A percentile compares a stretch with the other conserved stretches of the same genome.
These are phyloP conservation scores for Drosophila mojavensis DNA, from an alignment of 1,140 invertebrate species.

Conservation along the genomic window DNA sequence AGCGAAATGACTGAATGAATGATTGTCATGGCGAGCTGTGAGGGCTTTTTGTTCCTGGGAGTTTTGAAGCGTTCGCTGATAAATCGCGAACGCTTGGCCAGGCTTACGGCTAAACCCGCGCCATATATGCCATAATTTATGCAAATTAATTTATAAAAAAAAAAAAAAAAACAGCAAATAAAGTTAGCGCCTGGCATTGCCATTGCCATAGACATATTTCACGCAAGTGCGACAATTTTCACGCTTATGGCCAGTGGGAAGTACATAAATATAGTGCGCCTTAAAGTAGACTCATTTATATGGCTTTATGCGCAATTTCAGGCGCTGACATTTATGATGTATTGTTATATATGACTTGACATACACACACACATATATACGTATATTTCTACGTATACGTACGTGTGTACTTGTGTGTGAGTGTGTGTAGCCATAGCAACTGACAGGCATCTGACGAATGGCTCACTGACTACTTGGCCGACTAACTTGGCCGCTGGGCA, in stretches of 20 bases:
- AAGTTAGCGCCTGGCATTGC: conserved; percentile 22
- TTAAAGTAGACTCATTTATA: conserved; percentile 82
- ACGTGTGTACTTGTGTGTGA: conserved; percentile 3
- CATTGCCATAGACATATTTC: conserved; percentile 59
- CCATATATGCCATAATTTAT: conserved; percentile 79
- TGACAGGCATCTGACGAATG: conserved; percentile 49
- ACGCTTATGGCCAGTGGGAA: conserved; percentile 56
- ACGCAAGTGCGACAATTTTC: conserved; percentile 74
- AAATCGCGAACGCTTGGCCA: conserved; percentile 69
- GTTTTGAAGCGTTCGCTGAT: conserved; percentile 62
- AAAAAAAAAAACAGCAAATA: conserved; percentile 4
- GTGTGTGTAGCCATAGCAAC: conserved; percentile 53
- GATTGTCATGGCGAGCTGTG: conserved; percentile 60
- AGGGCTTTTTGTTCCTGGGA: conserved; percentile 33
- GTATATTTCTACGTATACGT: not conserved
- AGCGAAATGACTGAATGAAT: conserved; percentile 63
- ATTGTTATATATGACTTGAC: conserved; percentile 48
- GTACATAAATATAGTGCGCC: conserved; percentile 78
- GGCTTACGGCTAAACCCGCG: conserved; percentile 47
- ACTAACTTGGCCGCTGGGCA: conserved; percentile 20
- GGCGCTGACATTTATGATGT: conserved; percentile 81
- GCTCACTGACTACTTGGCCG: conserved; percentile 17
- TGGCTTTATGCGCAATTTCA: conserved; percentile 81
- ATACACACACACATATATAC: not conserved
- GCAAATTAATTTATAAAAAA: conserved; percentile 79